Percentiles rank a stretch among this genome's conserved stretches.
Conservation (phyloP, 2,113 vertebrate species). For the Tachysurus fulvidraco region DNA sequence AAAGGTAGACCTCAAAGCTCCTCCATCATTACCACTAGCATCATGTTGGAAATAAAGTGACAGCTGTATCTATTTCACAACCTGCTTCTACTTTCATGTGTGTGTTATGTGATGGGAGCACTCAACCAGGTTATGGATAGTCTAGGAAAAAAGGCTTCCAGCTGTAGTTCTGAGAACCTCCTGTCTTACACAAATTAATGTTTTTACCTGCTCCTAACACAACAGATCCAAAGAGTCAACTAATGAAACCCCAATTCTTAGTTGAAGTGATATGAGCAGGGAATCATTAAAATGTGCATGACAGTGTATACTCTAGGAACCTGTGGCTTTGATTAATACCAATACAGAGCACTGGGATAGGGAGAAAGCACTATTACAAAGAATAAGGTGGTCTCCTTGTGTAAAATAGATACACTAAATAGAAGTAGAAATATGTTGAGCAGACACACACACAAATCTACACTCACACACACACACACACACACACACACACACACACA, state of each 20-base stretch:
- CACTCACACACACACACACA: background rate
- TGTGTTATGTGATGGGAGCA: background rate
- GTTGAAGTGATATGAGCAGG: background rate
- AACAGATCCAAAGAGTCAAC: background rate
- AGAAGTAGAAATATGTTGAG: constrained; percentile 22
- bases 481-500: background rate
- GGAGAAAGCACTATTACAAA: background rate
- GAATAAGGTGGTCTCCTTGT: background rate
- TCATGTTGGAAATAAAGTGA: background rate
- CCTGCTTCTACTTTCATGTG: background rate
- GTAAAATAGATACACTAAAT: background rate
- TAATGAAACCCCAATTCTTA: background rate
- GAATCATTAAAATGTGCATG: background rate
- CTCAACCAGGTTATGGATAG: background rate
- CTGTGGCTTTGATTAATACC: background rate
- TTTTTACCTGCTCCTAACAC: background rate
- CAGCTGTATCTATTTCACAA: background rate
- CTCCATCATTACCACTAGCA: background rate
- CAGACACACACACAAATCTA: background rate
- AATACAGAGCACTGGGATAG: background rate
- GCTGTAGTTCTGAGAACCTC: background rate
- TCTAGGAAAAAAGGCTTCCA: background rate
- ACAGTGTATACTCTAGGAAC: background rate
- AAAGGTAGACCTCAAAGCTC: background rate
- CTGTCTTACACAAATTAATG: background rate